Evolutionary conservation across 2,797 vertebrate species (phyloP).

Genomic region (Chromis chromis): DNA sequence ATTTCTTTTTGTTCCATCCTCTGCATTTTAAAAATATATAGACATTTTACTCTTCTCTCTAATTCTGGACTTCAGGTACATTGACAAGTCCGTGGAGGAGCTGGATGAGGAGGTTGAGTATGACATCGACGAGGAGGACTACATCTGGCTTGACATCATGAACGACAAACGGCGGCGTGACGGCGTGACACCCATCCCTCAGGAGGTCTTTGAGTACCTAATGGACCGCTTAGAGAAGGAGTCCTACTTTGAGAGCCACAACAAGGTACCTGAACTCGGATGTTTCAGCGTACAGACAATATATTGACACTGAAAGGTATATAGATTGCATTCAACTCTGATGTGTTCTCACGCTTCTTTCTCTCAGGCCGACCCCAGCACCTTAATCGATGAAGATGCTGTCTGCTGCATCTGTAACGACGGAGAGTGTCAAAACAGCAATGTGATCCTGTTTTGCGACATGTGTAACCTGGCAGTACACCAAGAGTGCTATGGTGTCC

Average conservation of each 20-base stretch:
- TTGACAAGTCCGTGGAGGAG: constrained; percentile 98
- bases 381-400: constrained; percentile 95
- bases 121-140: constrained; percentile 98
- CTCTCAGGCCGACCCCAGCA: constrained; percentile 91
- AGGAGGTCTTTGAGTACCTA: constrained; percentile 98
- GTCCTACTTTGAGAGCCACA: constrained; percentile 99
- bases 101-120: constrained; percentile 99
- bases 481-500: constrained; percentile 98
- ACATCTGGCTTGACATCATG: constrained; percentile 99
- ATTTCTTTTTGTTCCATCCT: background rate
- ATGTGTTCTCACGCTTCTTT: background rate
- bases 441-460: constrained; percentile 99
- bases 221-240: constrained; percentile 99
- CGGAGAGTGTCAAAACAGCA: constrained; percentile 99
- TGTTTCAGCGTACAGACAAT: background rate
- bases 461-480: constrained; percentile 99
- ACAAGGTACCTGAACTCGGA: constrained; percentile 86
- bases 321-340: background rate
- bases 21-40: background rate
- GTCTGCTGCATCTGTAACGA: constrained; percentile 99
- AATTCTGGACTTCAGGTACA: constrained; percentile 86
- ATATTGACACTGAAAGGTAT: background rate
- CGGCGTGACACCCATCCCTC: constrained; percentile 93
- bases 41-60: background rate
- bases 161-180: constrained; percentile 95